Conservation (phyloP, 2,797 vertebrate species). For the Platyrinchus mystaceus region DNA sequence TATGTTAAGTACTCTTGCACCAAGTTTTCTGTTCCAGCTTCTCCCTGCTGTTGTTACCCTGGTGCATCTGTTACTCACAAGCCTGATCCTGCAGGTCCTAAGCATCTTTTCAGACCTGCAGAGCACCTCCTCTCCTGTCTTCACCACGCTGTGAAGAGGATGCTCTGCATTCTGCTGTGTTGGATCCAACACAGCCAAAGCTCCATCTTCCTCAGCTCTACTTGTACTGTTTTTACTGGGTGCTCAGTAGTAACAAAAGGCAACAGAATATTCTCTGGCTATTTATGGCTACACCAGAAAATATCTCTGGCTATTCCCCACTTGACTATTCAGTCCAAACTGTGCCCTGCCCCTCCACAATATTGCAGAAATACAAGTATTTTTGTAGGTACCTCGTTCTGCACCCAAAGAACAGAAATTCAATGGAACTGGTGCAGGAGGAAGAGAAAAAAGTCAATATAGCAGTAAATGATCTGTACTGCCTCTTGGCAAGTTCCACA, state of each 20-base stretch:
- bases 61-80: neutral
- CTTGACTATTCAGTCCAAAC: neutral
- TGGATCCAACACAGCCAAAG: neutral
- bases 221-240: neutral
- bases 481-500: neutral
- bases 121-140: neutral
- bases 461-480: neutral
- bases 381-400: neutral
- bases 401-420: neutral
- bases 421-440: neutral
- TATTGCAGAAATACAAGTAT: neutral
- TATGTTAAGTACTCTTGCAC: accelerated
- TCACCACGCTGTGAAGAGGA: neutral
- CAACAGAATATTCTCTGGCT: neutral
- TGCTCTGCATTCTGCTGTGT: neutral
- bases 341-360: neutral
- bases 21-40: neutral
- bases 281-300: neutral
- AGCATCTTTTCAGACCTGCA: neutral
- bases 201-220: neutral
- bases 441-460: neutral
- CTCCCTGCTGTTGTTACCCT: neutral
- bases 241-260: neutral
- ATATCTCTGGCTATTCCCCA: neutral
- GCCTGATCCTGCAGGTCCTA: neutral